Evolutionary conservation across 2,888 invertebrate species (phyloP), one percentile per base, ranked within the genome.

Genomic region (Neoscelio sp.): DNA sequence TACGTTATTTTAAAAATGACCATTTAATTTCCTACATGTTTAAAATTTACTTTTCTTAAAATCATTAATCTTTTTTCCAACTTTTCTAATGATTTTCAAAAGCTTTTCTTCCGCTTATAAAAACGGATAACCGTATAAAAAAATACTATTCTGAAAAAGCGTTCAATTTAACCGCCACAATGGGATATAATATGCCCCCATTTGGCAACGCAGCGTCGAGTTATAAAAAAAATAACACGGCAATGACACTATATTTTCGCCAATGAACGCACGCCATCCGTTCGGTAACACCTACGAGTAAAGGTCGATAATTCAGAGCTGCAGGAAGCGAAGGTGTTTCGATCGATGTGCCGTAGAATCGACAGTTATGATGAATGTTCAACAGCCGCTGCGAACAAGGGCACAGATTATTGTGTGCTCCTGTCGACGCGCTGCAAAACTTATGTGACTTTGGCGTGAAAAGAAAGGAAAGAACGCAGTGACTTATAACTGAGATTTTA

Each of bases 301-400:
- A 82, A 81, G 83, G 84, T 13, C 83, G 86, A 86, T 87, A 85
- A 87, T 86, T 87, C 86, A 87, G 84, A 85, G 84, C 74, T 80
- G 46, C 84, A 80, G 85, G 78, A 84, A 83, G 83, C 82, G 85
- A 83, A 86, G 84, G 84, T 85, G 85, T 85, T 86, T 84, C 82
- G 86, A 87, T 86, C 85, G 86, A 86, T 83, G 87, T 82, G 78
- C 82, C 82, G 83, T 83, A 82, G 84, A 86, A 86, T 86, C 87
- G 87, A 87, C 86, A 85, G 86, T 80, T 86, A 85, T 87, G 87
- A 87, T 87, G 84, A 86, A 87, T 87, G 87, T 84, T 86, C 85
- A 83, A 86, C 83, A 83, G 82, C 83, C 82, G 81, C 83, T 71
- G 75, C 74, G 80, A 79, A 56, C 76, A 65, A 44, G 17, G 80